Evolutionary conservation across 2,113 vertebrate genomes (phyloP).

Genomic region (Nymphicus hollandicus): DNA sequence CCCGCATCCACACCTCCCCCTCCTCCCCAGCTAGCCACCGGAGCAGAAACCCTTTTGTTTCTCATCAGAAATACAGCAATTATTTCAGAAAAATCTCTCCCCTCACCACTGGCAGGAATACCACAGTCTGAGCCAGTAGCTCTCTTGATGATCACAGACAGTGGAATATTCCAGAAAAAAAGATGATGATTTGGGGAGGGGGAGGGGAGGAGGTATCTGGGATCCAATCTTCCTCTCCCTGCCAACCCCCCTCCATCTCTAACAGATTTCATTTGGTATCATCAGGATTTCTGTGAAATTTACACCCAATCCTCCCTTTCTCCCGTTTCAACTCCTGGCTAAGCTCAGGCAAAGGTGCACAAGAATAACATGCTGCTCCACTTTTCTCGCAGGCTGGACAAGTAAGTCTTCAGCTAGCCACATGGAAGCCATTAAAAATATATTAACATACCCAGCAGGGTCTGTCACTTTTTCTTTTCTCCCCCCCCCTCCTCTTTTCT

Average conservation of each 20-base stretch:
- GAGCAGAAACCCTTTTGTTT: neutral
- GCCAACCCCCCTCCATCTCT: neutral
- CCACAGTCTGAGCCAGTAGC: constrained; percentile 28
- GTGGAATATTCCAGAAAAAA: constrained; percentile 64
- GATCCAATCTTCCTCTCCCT: constrained; percentile 55
- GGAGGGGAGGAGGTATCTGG: constrained; percentile 5
- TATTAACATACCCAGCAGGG: constrained; percentile 60
- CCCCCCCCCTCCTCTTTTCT: neutral
- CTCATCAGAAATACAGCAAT: constrained; percentile 13
- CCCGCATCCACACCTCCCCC: neutral
- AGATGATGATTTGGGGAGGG: constrained; percentile 8
- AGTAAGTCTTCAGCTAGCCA: constrained; percentile 48
- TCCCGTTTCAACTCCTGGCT: constrained; percentile 3
- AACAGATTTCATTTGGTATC: constrained; percentile 29
- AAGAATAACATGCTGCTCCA: neutral
- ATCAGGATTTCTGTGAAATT: constrained; percentile 36
- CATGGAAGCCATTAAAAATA: constrained; percentile 61
- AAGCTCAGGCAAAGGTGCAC: neutral
- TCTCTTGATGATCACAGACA: constrained; percentile 20
- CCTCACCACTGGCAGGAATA: constrained; percentile 21
- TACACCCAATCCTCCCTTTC: neutral
- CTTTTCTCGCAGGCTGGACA: neutral
- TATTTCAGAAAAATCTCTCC: constrained; percentile 39
- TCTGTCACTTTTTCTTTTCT: constrained; percentile 51
- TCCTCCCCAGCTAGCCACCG: neutral